Conservation (phyloP, 37 sponge, comb jelly and placozoan genomes). For the Theonella swinhoei region DNA sequence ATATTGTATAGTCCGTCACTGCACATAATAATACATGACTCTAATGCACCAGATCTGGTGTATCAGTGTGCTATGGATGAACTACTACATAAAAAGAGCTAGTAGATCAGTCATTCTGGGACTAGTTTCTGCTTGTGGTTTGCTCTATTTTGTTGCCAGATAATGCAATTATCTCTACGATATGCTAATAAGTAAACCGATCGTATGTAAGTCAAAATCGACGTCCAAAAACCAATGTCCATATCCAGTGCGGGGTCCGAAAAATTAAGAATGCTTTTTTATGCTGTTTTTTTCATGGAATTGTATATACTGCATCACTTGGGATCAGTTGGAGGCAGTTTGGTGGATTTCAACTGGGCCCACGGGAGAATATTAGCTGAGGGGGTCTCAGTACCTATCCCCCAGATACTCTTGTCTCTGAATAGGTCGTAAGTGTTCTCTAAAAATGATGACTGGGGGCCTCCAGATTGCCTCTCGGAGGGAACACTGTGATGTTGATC, state of each 20-base stretch:
- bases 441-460: conserved; percentile 2
- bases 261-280: too few relatives aligned
- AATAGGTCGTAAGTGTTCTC: conserved; percentile 57
- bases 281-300: not conserved
- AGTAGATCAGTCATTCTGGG: not conserved
- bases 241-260: conserved; percentile 14
- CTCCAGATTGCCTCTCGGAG: not conserved
- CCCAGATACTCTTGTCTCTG: conserved; percentile 48
- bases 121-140: not conserved
- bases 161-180: not conserved
- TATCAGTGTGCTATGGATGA: too few relatives aligned
- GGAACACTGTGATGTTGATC: not conserved
- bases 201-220: conserved; percentile 20
- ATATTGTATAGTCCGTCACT: too few relatives aligned
- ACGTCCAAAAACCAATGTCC: conserved; percentile 18
- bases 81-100: too few relatives aligned
- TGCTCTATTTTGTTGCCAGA: not conserved
- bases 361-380: conserved; percentile 30
- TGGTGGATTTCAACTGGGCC: conserved; percentile 7
- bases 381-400: conserved; percentile 7
- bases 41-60: too few relatives aligned
- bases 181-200: not conserved
- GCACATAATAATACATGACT: too few relatives aligned
- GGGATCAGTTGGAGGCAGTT: not conserved
- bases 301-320: not conserved